phyloP scores from a whole-genome alignment of 1,140 invertebrate species.

The Drosophila navojoa region DNA sequence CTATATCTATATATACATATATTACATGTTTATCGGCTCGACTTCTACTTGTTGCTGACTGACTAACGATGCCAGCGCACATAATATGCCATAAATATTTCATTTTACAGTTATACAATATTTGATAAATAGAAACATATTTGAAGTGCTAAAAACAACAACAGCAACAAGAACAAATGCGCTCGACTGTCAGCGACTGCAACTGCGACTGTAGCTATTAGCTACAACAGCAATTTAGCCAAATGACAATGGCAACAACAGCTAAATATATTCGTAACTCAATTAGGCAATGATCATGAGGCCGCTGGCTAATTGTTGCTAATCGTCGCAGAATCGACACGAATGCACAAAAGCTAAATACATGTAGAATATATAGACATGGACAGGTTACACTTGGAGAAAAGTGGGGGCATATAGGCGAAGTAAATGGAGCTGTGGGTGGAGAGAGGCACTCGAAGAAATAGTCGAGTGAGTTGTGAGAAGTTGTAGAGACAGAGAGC shows the following conservation, averaged over 20 bases:
- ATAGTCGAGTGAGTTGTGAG: not conserved
- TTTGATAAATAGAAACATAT: constrained; percentile 59
- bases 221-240: constrained; percentile 45
- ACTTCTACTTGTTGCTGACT: constrained; percentile 40
- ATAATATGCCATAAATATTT: constrained; percentile 63
- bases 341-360: constrained; percentile 30
- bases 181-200: constrained; percentile 46
- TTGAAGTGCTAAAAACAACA: constrained; percentile 4
- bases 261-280: constrained; percentile 35
- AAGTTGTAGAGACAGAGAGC: too few species aligned
- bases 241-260: constrained; percentile 63
- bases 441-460: not conserved
- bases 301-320: constrained; percentile 70
- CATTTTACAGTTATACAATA: constrained; percentile 57
- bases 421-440: too few species aligned
- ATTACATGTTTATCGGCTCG: constrained; percentile 28
- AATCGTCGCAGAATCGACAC: constrained; percentile 75
- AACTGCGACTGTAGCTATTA: constrained; percentile 46
- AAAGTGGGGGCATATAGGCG: not conserved
- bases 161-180: constrained; percentile 31
- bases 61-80: constrained; percentile 58
- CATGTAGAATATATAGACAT: constrained; percentile 4
- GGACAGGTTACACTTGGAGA: constrained; percentile 2
- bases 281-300: constrained; percentile 73
- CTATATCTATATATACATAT: not conserved